phyloP scores from a whole-genome alignment of 2,888 invertebrate genomes.

The Drosophila mimica region DNA sequence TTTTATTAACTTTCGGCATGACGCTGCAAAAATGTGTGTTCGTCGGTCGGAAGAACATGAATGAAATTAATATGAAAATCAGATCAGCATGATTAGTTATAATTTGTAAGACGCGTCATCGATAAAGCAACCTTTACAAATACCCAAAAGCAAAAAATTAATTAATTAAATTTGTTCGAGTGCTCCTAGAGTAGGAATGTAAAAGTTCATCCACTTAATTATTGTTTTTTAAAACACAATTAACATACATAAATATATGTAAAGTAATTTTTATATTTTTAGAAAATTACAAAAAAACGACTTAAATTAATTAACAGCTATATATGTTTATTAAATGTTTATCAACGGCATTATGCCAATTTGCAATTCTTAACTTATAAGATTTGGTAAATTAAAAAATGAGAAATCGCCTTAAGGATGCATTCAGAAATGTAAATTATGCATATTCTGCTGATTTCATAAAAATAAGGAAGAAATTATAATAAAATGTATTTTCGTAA shows the following conservation, averaged over 20 bases:
- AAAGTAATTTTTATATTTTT: not conserved
- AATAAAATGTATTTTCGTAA: not conserved
- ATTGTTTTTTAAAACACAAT: not conserved
- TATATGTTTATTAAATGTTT: not conserved
- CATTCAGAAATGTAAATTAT: not conserved
- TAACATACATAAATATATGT: not conserved
- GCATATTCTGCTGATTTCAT: not conserved
- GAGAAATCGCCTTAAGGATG: not conserved
- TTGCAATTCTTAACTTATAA: not conserved
- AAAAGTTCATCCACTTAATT: conserved; percentile 4
- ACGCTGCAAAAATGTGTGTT: conserved; percentile 53
- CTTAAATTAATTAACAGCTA: accelerated
- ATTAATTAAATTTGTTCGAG: conserved; percentile 71
- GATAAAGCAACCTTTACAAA: conserved; percentile 35
- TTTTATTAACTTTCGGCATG: conserved; percentile 82
- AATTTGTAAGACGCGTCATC: conserved; percentile 64
- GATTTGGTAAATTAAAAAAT: not conserved
- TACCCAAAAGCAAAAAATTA: conserved; percentile 36
- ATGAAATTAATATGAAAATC: conserved; percentile 71
- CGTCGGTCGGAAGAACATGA: conserved; percentile 61
- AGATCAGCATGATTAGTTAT: conserved; percentile 81
- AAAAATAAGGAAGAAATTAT: not conserved
- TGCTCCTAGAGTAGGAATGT: conserved; percentile 14
- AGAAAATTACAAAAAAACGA: not conserved
- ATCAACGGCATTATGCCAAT: too few species aligned